Conservation (phyloP, 53 echinoderm and acorn worm genomes). For the Henricia sp. region DNA sequence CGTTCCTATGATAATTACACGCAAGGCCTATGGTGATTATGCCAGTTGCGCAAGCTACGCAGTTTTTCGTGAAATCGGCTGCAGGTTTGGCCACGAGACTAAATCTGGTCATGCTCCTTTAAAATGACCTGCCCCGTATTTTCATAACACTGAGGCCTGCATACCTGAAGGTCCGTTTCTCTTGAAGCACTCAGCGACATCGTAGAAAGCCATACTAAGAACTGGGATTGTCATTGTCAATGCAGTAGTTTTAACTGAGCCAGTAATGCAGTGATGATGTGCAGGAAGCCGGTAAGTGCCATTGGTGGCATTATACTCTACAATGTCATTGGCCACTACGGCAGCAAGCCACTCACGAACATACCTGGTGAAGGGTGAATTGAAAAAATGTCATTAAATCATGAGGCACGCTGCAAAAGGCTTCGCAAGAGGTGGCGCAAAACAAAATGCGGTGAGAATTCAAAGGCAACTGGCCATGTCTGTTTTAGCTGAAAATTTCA, state of each 20-base stretch:
- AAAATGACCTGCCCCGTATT: neutral
- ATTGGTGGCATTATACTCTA: slow-evolving; percentile 75
- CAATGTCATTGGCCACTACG: slow-evolving; percentile 81
- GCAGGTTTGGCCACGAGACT: too few species aligned
- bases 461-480: too few species aligned
- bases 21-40: too few species aligned
- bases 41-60: too few species aligned
- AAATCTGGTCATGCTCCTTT: too few species aligned
- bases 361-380: slow-evolving; percentile 76
- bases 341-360: slow-evolving; percentile 92
- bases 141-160: neutral
- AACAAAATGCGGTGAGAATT: too few species aligned
- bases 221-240: slow-evolving; percentile 72
- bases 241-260: slow-evolving; percentile 28
- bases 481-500: too few species aligned
- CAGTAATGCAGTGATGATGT: slow-evolving; percentile 22
- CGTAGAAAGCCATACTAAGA: slow-evolving; percentile 76
- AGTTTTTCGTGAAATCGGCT: too few species aligned
- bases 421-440: too few species aligned
- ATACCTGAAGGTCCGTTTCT: slow-evolving; percentile 81
- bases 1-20: too few species aligned
- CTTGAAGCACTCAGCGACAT: slow-evolving; percentile 75
- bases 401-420: too few species aligned
- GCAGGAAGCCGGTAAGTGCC: slow-evolving; percentile 79
- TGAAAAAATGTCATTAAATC: too few species aligned